Evolutionary conservation across 2,797 vertebrate genomes (phyloP).

Genomic region (Moxostoma hubbsi): DNA sequence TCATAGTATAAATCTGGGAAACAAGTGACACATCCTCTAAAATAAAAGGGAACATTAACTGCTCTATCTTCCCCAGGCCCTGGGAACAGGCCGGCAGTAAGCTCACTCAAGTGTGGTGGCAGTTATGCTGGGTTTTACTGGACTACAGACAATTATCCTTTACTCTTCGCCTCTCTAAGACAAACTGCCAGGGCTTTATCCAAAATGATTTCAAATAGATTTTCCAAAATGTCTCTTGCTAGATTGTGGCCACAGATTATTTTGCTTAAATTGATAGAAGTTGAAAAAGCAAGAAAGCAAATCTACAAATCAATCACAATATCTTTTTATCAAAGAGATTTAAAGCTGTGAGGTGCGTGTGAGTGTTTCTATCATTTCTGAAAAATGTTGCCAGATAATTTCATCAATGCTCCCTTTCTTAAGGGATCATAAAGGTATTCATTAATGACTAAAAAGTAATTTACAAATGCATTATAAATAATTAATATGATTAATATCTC

Average conservation of each 20-base stretch:
- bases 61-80: conserved; percentile 99
- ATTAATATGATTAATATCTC: too few relatives aligned
- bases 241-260: conserved; percentile 99
- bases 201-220: conserved; percentile 99
- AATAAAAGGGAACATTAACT: conserved; percentile 99
- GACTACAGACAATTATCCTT: conserved; percentile 99
- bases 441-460: too few relatives aligned
- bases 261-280: conserved; percentile 98
- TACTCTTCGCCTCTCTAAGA: conserved; percentile 99
- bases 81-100: conserved; percentile 99
- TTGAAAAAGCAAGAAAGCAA: conserved; percentile 91
- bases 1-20: conserved; percentile 99
- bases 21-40: conserved; percentile 99
- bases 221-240: conserved; percentile 99
- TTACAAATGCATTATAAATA: too few relatives aligned
- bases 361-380: conserved; percentile 19
- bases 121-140: conserved; percentile 99
- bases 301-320: conserved; percentile 95
- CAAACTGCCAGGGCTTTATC: conserved; percentile 99
- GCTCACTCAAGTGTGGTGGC: conserved; percentile 99
- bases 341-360: conserved; percentile 57
- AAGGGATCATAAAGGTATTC: too few relatives aligned
- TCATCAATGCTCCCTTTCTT: too few relatives aligned
- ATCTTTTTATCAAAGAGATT: conserved; percentile 77
- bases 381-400: not conserved